Evolutionary conservation across 2,113 vertebrate species (phyloP).

Genomic region (Brachypteracias leptosomus): DNA sequence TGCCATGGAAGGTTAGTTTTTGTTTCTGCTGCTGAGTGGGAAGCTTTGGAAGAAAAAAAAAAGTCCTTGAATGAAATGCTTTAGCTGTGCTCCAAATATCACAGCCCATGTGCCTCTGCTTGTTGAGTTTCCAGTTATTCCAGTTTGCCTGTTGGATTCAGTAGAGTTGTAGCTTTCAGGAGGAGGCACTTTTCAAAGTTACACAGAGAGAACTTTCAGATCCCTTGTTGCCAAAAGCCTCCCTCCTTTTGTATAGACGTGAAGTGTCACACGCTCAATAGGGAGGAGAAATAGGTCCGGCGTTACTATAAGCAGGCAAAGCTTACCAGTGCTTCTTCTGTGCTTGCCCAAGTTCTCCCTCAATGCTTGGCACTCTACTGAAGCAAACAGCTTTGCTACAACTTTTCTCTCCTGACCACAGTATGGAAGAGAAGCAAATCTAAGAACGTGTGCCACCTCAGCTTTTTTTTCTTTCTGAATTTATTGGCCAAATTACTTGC

Average conservation of each 20-base stretch:
- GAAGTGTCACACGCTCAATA: background rate
- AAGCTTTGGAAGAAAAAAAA: background rate
- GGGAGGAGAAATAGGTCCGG: background rate
- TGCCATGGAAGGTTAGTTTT: background rate
- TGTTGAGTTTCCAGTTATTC: conserved; percentile 37
- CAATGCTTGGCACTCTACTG: background rate
- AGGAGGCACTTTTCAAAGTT: background rate
- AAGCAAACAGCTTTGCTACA: background rate
- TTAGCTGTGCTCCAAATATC: background rate
- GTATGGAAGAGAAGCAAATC: background rate
- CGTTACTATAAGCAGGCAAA: background rate
- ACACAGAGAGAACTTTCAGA: background rate
- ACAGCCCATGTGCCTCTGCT: background rate
- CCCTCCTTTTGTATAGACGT: background rate
- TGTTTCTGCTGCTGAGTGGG: background rate
- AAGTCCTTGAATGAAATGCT: background rate
- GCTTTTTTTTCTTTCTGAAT: background rate
- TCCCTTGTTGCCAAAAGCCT: background rate
- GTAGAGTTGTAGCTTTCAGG: background rate
- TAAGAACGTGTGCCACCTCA: background rate
- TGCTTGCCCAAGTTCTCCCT: background rate
- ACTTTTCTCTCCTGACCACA: background rate
- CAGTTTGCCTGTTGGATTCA: background rate
- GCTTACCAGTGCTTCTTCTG: background rate
- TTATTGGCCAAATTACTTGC: background rate